Base-by-base conservation (phyloP, 2,888 invertebrate species). In the Eupithecia dodoneata region DNA sequence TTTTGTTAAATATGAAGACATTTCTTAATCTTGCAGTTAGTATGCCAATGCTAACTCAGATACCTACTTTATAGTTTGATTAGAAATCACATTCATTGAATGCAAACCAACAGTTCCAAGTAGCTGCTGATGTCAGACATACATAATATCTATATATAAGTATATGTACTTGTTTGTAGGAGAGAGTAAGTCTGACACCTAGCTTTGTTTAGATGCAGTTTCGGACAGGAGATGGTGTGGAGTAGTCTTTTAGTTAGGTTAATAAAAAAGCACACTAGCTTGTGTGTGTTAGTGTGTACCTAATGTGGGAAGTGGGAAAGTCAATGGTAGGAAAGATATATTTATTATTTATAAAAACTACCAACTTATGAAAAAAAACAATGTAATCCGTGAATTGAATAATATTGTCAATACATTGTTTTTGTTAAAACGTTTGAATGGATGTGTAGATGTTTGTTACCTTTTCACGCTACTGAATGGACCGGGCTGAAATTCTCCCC, bases 141-240 rank as follows among this genome's bases (percentile, higher is more conserved):
- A 66, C 73, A 76, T 47, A 75, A 73, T 71, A 55, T 30, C 30
- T 82, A 79, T 80, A 74, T 15, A 52, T 77, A 78, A 67, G 55
- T 30, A 18, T 69, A 45, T 44, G 42, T 69, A 45, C n/a, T 45
- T 69, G n/a, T 45, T 45, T 69, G 70, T 72, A 73, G 83, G 90
- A 89, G 92, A 92, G 92, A 92, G 91, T 87, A 83, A 84, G 80
- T 83, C 84, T 82, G 77, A 86, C 87, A 85, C 87, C 86, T 87
- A 89, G 86, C 90, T 90, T 90, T 90, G 90, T 90, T 88, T 90
- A 89, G 89, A 90, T 90, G 90, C 89, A 89, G 85, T 91, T 88
- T 82, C 82, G 87, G 78, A 90, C 86, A 90, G 77, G 47, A 83
- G 66, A 80, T 71, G 49, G 52, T 49, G 18, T 89, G 72, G 90